A percentile compares a stretch with the other conserved stretches of the same genome.
These are phyloP conservation scores for Polymixis flavicincta DNA, from an alignment of 2,888 invertebrate species.

Conservation along the genomic window DNA sequence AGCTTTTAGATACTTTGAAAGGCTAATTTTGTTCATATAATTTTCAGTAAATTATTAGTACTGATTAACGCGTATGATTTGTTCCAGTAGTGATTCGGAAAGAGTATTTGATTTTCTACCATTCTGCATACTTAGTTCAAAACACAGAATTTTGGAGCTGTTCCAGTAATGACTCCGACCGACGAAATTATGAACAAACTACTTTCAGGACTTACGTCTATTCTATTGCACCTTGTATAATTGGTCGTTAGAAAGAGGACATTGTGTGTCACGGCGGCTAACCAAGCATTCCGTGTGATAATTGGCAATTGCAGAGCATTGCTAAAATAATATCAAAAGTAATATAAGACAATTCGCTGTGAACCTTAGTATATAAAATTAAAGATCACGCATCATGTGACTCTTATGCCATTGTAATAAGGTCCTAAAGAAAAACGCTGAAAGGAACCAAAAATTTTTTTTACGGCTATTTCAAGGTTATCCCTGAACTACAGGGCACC, in stretches of 20 bases:
- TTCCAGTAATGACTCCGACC: too few relatives aligned
- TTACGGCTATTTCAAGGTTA: not conserved
- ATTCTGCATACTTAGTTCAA: too few relatives aligned
- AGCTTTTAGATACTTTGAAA: too few relatives aligned
- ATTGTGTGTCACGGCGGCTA: not conserved
- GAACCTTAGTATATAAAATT: not conserved
- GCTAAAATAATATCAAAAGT: conserved; percentile 22
- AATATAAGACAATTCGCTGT: not conserved
- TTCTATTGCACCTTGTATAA: not conserved
- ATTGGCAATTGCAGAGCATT: conserved; percentile 35
- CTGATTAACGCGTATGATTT: too few relatives aligned
- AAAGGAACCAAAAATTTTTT: not conserved
- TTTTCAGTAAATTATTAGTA: too few relatives aligned
- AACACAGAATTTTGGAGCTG: too few relatives aligned
- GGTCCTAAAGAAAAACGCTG: not conserved
- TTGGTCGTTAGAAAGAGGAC: not conserved
- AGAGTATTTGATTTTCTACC: too few relatives aligned
- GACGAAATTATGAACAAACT: too few relatives aligned
- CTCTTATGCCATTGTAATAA: not conserved
- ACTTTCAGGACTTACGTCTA: too few relatives aligned
- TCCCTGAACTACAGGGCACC: not conserved
- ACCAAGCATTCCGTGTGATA: conserved; percentile 1
- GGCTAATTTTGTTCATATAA: too few relatives aligned
- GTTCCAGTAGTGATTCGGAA: too few relatives aligned
- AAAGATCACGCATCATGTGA: not conserved